Evolutionary conservation across 1,140 invertebrate genomes (phyloP).

Genomic region (Nymphalis io): DNA sequence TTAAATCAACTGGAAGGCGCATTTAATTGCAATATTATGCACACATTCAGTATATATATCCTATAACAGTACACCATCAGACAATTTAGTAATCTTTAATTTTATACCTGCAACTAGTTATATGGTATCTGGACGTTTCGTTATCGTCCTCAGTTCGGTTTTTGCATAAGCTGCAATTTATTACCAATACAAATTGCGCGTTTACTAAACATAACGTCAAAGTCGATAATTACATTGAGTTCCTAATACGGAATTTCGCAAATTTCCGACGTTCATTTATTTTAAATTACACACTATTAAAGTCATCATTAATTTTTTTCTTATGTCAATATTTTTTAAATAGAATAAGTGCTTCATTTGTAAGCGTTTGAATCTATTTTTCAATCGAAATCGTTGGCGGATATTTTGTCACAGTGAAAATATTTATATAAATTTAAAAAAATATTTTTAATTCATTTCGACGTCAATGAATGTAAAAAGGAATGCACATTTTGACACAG

Average conservation of each 20-base stretch:
- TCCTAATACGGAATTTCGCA: constrained; percentile 28
- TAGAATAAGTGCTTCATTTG: no score
- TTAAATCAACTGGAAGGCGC: no score
- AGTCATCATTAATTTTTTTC: background rate
- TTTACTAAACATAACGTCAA: constrained; percentile 30
- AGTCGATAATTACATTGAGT: constrained; percentile 29
- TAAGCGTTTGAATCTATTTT: no score
- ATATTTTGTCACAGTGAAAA: no score
- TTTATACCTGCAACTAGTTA: background rate
- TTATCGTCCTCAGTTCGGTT: constrained; percentile 28
- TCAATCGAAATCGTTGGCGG: no score
- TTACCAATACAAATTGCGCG: constrained; percentile 30
- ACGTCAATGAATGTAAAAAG: no score
- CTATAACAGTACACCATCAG: background rate
- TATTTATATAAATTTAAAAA: no score
- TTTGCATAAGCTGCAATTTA: constrained; percentile 44
- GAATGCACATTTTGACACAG: no score
- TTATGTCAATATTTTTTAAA: no score
- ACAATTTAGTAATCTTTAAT: background rate
- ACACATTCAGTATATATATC: background rate
- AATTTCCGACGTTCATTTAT: background rate
- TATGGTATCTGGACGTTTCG: constrained; percentile 30
- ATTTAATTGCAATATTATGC: background rate
- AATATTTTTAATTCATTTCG: no score
- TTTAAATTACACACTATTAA: constrained; percentile 1